Percentiles rank a stretch among this genome's conserved stretches.
Evolutionary conservation across 2,797 vertebrate species (phyloP).

Genomic region (Saxicola maurus): DNA sequence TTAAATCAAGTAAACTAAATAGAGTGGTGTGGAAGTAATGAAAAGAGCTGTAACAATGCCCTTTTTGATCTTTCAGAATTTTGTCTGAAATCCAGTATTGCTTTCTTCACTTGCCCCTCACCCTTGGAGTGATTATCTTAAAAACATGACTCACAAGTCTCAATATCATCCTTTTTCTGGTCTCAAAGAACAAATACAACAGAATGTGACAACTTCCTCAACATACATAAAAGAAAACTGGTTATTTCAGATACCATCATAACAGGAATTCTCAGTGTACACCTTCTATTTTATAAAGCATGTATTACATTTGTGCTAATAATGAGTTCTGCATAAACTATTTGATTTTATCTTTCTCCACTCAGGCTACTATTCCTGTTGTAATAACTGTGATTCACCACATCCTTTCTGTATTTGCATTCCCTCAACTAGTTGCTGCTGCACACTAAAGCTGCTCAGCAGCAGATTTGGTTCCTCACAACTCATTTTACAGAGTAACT

Average conservation of each 20-base stretch:
- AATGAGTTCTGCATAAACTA: neutral
- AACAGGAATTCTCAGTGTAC: neutral
- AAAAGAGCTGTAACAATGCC: neutral
- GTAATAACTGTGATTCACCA: neutral
- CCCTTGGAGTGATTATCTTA: neutral
- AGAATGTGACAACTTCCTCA: neutral
- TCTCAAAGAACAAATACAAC: constrained; percentile 10
- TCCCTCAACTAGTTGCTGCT: neutral
- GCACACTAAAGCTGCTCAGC: neutral
- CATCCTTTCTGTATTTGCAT: neutral
- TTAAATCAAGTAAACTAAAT: neutral
- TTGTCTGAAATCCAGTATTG: neutral
- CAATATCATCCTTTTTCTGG: neutral
- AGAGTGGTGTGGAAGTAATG: neutral
- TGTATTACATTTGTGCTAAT: neutral
- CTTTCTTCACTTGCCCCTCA: neutral
- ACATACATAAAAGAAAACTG: neutral
- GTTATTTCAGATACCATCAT: constrained; percentile 26
- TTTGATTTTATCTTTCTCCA: neutral
- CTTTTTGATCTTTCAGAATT: neutral
- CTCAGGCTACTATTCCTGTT: neutral
- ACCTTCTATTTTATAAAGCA: neutral
- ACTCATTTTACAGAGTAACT: neutral
- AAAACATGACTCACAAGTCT: neutral
- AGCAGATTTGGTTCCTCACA: neutral